Evolutionary conservation across 2,888 invertebrate species (phyloP), one percentile per base, ranked within the genome.

Genomic region (Molanna angustata): DNA sequence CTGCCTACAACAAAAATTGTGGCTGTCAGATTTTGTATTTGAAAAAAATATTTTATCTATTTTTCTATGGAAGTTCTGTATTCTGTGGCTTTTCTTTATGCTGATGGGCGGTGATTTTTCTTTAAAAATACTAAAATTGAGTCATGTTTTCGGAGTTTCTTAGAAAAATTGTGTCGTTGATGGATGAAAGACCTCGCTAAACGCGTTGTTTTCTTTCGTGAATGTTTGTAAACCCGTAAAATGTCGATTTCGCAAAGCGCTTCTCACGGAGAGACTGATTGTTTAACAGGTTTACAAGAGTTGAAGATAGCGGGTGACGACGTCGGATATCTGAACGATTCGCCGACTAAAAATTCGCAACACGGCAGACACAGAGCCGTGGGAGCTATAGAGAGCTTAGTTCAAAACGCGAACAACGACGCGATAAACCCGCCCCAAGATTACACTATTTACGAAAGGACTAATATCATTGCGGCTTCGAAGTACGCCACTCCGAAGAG

Each of bases 401-500:
- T 81, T 54, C 81, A 82, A 57, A 78, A 73, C 64, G 72, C 77
- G 55, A 71, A 32, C 21, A 40, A 35, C 6, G 35, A 44, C 13
- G 19, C 35, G 11, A 22, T 70, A 59, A 67, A 65, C 58, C 70
- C 68, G 64, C 71, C 73, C 31, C 74, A 73, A 61, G 76, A 77
- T 67, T 76, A 76, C 60, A 75, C 74, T 63, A 74, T 75, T 63
- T 77, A 77, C 60, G 89, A 88, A 65, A 78, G 88, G 50, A 85
- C 83, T 53, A 87, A 85, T 64, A 84, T 88, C 52, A 87, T 88
- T 62, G 84, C 86, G 16, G 83, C 88, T 43, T 86, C 87, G 7
- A 87, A 89, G 67, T 90, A 85, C 66, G 86, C 87, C 37, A 86
- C 86, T 31, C 86, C 88, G 45, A 88, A 87, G 66, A 79, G 84